Conservation (phyloP, 2,888 invertebrate species). For the Temnothorax ravouxi region DNA sequence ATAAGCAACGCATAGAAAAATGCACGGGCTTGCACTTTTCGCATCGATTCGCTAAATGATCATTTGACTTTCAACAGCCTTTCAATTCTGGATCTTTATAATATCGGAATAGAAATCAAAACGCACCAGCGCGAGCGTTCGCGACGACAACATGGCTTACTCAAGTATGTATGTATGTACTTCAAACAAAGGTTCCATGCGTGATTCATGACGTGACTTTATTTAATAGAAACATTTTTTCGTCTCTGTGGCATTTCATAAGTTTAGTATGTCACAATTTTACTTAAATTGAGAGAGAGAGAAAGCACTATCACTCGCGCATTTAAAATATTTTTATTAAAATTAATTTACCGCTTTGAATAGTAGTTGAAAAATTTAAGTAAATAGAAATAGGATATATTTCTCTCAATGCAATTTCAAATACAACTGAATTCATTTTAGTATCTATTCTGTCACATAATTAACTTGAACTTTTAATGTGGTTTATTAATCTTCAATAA, state of each 20-base stretch:
- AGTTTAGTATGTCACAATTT: not conserved
- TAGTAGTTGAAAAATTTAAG: not conserved
- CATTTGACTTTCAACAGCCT: slow-evolving; percentile 40
- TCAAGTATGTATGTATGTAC: no score
- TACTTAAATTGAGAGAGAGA: not conserved
- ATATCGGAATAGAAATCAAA: not conserved
- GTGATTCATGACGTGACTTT: not conserved
- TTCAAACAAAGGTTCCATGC: no score
- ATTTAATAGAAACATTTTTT: not conserved
- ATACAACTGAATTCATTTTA: not conserved
- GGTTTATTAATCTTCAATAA: not conserved
- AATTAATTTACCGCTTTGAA: not conserved
- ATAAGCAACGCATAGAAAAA: slow-evolving; percentile 59
- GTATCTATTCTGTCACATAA: not conserved
- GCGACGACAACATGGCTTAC: not conserved
- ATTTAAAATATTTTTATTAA: not conserved
- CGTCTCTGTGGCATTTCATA: not conserved
- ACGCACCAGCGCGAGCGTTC: not conserved
- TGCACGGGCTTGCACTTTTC: slow-evolving; percentile 53
- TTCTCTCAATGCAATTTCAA: not conserved
- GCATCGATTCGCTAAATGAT: slow-evolving; percentile 25
- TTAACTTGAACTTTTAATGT: not conserved
- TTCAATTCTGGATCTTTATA: not conserved
- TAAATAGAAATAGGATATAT: not conserved
- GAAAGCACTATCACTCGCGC: not conserved